Evolutionary conservation across 2,113 vertebrate species (phyloP), one percentile per base, ranked within the genome.

Genomic region (Astur gentilis): DNA sequence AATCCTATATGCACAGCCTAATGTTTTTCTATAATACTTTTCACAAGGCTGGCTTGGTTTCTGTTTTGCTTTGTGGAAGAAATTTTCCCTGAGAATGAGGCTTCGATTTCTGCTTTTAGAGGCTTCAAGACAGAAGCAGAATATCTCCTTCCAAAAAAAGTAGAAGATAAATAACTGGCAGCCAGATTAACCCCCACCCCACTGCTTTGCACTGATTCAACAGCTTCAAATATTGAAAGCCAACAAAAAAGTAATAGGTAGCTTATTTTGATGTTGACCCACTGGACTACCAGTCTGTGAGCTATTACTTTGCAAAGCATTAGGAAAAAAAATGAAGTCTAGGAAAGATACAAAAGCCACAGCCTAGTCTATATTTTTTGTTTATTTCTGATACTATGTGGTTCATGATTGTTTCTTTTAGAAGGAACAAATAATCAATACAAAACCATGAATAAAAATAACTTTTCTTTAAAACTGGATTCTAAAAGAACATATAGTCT

Each of bases 361-460:
- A 95, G 90, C 78, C 49, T 77, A 45, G 49, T 82, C 85, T 89
- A 38, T 92, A 78, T 88, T 69, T 92, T 92, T 93, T 78, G 90
- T 90, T 87, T 94, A 92, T 97, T 98, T 96, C 84, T 95, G 97
- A 94, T 97, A 97, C 88, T 83, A 78, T 98, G 97, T 96, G 97
- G 97, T 98, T 97, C 97, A 75, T 93, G 72, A 86, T 95, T 96
- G 94, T 94, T 97, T 97, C 94, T 97, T 97, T 97, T 97, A 97
- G 96, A 90, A 95, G 95, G 94, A 91, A 98, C 95, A 98, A 96
- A 97, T 96, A 98, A 98, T 98, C 97, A 94, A 98, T 98, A 97
- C 3, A 89, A 97, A 97, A 61, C 97, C 96, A 90, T 96, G 96
- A 97, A 93, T 96, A 98, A 97, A 98, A 98, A 98, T 98, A 98